Percentiles rank a stretch among this genome's conserved stretches.
phyloP scores from a whole-genome alignment of 2,888 invertebrate genomes.

The Deroplatys truncata region DNA sequence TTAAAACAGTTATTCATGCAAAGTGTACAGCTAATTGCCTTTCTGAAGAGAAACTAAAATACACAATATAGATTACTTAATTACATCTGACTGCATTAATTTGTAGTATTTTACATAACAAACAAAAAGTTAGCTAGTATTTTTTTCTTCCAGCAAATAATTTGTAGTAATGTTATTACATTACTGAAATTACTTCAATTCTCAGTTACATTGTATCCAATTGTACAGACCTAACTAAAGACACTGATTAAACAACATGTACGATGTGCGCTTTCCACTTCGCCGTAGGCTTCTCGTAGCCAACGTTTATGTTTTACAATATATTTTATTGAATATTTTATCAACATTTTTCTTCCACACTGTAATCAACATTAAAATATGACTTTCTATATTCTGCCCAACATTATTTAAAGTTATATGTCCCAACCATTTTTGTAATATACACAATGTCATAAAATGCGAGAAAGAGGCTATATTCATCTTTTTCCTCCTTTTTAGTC shows the following conservation, averaged over 20 bases:
- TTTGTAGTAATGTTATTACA: neutral
- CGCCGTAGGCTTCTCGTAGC: neutral
- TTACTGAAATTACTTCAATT: neutral
- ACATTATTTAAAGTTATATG: neutral
- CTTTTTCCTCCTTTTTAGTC: neutral
- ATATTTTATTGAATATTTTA: neutral
- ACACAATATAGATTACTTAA: neutral
- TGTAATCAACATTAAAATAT: slow-evolving; percentile 13
- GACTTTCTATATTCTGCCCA: neutral
- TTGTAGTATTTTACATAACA: neutral
- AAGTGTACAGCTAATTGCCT: neutral
- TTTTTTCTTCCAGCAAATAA: neutral
- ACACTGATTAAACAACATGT: neutral
- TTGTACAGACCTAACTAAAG: neutral
- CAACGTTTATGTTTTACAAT: neutral
- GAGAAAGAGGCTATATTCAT: neutral
- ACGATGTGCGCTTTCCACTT: neutral
- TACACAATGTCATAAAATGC: slow-evolving; percentile 6
- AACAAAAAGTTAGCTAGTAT: neutral
- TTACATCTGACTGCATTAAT: neutral
- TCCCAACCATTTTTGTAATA: neutral
- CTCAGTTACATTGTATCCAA: neutral
- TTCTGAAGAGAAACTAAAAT: neutral
- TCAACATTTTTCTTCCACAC: neutral
- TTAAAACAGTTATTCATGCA: neutral